Conservation (phyloP, 2,797 vertebrate species). For the Alfaro cultratus region DNA sequence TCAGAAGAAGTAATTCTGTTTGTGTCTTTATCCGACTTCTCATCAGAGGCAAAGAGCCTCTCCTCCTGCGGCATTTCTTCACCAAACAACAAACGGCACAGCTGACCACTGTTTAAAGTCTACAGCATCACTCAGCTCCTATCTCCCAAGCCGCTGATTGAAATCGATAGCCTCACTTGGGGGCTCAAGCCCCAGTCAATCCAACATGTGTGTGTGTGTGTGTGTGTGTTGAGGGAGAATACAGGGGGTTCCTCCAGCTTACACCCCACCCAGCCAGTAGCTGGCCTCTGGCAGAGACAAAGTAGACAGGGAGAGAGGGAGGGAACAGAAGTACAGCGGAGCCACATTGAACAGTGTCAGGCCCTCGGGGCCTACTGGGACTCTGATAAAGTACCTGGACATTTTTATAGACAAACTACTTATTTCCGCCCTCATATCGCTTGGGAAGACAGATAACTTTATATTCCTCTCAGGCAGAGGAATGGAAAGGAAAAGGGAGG, state of each 20-base stretch:
- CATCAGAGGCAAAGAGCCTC: slow-evolving; percentile 48
- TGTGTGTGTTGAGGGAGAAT: not conserved
- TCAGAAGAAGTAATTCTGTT: slow-evolving; percentile 44
- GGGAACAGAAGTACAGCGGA: slow-evolving; percentile 53
- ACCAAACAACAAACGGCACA: slow-evolving; percentile 57
- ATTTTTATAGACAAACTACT: slow-evolving; percentile 89
- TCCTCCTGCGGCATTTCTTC: slow-evolving; percentile 41
- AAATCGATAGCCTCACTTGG: slow-evolving; percentile 79
- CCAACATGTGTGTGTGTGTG: slow-evolving; percentile 27
- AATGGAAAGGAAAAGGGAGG: slow-evolving; percentile 65
- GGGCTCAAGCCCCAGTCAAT: slow-evolving; percentile 73
- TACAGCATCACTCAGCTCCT: slow-evolving; percentile 71
- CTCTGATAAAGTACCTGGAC: slow-evolving; percentile 86
- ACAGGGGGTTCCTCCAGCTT: slow-evolving; percentile 51
- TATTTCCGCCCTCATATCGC: slow-evolving; percentile 84
- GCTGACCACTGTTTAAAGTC: slow-evolving; percentile 72
- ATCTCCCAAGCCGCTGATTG: slow-evolving; percentile 73
- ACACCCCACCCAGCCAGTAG: slow-evolving; percentile 68
- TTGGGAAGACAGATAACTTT: slow-evolving; percentile 86
- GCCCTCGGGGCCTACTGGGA: slow-evolving; percentile 78
- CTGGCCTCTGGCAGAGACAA: slow-evolving; percentile 68
- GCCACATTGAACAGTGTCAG: slow-evolving; percentile 77
- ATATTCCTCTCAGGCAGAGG: slow-evolving; percentile 81
- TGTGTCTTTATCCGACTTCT: slow-evolving; percentile 59
- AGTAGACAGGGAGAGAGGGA: slow-evolving; percentile 54